These are phyloP conservation scores for Hydrolagus colliei DNA, from an alignment of 2,797 vertebrate species.

Conservation along the genomic window DNA sequence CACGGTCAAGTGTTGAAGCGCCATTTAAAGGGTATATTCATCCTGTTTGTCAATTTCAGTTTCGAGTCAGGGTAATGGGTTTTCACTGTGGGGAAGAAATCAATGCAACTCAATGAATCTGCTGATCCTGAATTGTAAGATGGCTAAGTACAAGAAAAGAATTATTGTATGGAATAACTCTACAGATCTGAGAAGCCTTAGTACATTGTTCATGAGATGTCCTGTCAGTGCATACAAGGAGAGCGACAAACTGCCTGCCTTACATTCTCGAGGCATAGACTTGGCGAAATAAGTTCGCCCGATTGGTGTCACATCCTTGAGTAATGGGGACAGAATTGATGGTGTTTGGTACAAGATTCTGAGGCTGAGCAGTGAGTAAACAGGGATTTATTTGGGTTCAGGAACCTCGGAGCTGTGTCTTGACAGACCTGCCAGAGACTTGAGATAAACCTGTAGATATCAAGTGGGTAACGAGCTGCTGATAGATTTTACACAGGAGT, in stretches of 20 bases:
- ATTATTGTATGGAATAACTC: background rate
- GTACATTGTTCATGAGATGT: background rate
- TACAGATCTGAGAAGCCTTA: background rate
- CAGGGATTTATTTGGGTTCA: background rate
- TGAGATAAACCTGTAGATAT: background rate
- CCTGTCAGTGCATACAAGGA: background rate
- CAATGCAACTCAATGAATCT: background rate
- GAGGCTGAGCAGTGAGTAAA: background rate
- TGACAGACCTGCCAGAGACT: background rate
- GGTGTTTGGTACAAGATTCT: background rate
- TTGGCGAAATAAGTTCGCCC: background rate
- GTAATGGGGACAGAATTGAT: constrained; percentile 3
- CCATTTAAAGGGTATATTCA: background rate
- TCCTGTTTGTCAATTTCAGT: background rate
- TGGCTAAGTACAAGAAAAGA: background rate
- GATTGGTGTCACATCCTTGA: constrained; percentile 6
- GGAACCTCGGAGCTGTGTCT: background rate
- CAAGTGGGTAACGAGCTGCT: background rate
- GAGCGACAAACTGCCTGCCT: background rate
- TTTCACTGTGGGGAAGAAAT: background rate
- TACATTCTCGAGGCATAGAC: background rate
- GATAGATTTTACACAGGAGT: background rate
- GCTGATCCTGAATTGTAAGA: constrained; percentile 4
- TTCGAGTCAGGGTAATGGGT: background rate
- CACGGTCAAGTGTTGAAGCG: background rate